Conservation (phyloP, 2,888 invertebrate species). For the Hartigia nigra region DNA sequence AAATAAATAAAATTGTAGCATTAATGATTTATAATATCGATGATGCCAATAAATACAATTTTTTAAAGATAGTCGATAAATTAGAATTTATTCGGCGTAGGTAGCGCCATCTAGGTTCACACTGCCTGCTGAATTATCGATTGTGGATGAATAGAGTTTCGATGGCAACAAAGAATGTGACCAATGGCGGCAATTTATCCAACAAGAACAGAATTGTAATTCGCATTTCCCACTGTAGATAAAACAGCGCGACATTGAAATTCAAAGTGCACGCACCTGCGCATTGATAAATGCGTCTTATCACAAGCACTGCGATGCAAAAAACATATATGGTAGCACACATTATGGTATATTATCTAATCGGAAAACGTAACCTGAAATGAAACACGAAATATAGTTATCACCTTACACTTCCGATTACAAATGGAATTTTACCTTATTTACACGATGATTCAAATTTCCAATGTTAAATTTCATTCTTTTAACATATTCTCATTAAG, state of each 20-base stretch:
- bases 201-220: not conserved
- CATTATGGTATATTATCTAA: no score
- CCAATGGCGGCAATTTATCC: not conserved
- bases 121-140: not conserved
- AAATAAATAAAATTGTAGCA: no score
- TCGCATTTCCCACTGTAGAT: not conserved
- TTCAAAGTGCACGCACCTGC: not conserved
- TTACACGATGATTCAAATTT: not conserved
- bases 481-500: not conserved
- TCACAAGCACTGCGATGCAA: not conserved
- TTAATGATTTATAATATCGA: no score
- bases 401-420: not conserved
- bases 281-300: not conserved
- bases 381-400: not conserved
- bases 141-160: not conserved
- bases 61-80: no score
- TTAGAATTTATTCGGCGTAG: not conserved
- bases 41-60: no score
- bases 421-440: not conserved
- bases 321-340: no score
- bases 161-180: not conserved
- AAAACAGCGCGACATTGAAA: not conserved
- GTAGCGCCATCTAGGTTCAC: not conserved
- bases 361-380: not conserved
- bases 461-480: not conserved